Evolutionary conservation across 2,888 invertebrate species (phyloP).

Genomic region (Amiota minor): DNA sequence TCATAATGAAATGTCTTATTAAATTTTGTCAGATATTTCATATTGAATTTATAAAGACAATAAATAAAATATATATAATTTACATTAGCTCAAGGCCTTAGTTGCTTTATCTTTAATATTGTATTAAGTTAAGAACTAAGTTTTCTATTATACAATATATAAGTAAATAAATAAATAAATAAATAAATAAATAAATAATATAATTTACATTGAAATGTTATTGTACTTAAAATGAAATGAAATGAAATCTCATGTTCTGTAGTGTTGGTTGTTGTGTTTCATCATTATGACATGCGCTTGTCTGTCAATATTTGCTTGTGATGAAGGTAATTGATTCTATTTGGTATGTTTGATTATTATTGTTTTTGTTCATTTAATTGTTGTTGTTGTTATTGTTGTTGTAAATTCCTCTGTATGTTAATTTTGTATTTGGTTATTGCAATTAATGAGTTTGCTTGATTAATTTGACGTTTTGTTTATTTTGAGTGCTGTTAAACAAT

Average conservation of each 20-base stretch:
- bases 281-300: not conserved
- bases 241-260: not conserved
- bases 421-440: constrained; percentile 3
- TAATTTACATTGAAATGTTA: too few relatives aligned
- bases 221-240: too few relatives aligned
- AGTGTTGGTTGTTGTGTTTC: not conserved
- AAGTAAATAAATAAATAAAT: too few relatives aligned
- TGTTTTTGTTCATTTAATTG: not conserved
- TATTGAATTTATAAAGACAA: too few relatives aligned
- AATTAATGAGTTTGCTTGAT: constrained; percentile 20
- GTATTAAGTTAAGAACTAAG: too few relatives aligned
- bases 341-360: constrained; percentile 1
- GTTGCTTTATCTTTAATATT: too few relatives aligned
- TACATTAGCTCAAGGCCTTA: too few relatives aligned
- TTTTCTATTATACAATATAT: too few relatives aligned
- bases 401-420: not conserved
- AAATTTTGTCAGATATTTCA: too few relatives aligned
- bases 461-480: constrained; percentile 9
- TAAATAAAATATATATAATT: too few relatives aligned
- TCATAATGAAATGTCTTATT: too few relatives aligned
- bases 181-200: too few relatives aligned
- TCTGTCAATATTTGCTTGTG: constrained; percentile 9
- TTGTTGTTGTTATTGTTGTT: constrained; percentile 2
- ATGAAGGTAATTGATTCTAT: not conserved
- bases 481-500: not conserved